Evolutionary conservation across 2,888 invertebrate species (phyloP), one percentile per base, ranked within the genome.

Genomic region (Atethmia centrago): DNA sequence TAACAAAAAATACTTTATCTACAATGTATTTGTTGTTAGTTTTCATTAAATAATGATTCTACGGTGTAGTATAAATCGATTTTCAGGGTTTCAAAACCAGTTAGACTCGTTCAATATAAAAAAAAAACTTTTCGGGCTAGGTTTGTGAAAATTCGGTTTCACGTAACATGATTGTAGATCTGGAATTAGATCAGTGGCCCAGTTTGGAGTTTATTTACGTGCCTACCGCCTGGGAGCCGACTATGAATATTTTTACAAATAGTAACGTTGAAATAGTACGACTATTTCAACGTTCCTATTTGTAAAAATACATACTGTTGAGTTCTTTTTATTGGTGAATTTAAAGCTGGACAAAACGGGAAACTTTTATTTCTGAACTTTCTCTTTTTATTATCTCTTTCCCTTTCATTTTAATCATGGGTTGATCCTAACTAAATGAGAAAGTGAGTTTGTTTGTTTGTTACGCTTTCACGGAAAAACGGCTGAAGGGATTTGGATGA

Each of bases 181-280:
- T 66, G 42, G 40, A 66, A 81, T 81, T 81, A 72, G 81, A 77
- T 80, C 69, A 70, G 66, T 40, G 69, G 31, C 69, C 81, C 55
- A 72, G 69, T 77, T 80, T 67, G 14, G 7, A 81, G 70, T 80
- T 81, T 69, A 80, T 80, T 80, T 80, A 49, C 61, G 77, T 77
- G 71, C 69, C 65, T 66, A 40, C 16, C 56, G 53, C 42, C 45
- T 19, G 12, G 40, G 8, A 56, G 47, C n/a, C 2, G 5, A 49
- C 51, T 63, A 56, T 71, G 42, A 49, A 74, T 61, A 65, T 69
- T 79, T 73, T 67, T 63, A 70, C 25, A 79, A 79, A 78, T 36
- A 21, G 28, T 10, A 36, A 61, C 10, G 59, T 21, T 64, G 42
- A 63, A 78, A 78, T 62, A 8, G 16, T n/a, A n/a, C n/a, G n/a